Conservation (phyloP, 2,888 invertebrate species). For the Hirtodrosophila trivittata region DNA sequence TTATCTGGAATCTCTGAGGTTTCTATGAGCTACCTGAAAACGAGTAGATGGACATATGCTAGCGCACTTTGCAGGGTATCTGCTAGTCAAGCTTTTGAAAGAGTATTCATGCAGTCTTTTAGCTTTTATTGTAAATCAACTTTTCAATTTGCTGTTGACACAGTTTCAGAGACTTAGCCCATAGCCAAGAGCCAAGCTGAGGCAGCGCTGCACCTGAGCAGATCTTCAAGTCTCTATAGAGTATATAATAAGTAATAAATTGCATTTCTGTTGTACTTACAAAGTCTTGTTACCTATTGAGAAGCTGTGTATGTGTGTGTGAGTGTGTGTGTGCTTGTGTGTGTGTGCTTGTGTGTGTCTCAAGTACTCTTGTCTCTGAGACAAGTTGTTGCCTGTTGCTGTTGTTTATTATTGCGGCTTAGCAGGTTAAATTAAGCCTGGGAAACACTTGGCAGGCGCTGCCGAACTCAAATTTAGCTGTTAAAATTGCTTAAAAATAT, state of each 20-base stretch:
- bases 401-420: slow-evolving; percentile 24
- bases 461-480: slow-evolving; percentile 65
- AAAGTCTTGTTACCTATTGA: slow-evolving; percentile 53
- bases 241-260: slow-evolving; percentile 55
- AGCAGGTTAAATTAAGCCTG: slow-evolving; percentile 59
- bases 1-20: too few relatives aligned
- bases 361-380: slow-evolving; percentile 46
- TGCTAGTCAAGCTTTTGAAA: neutral
- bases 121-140: slow-evolving; percentile 64
- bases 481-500: slow-evolving; percentile 57
- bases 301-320: slow-evolving; percentile 6
- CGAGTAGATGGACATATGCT: too few relatives aligned
- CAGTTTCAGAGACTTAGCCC: slow-evolving; percentile 54
- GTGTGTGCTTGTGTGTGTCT: slow-evolving; percentile 8
- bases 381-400: slow-evolving; percentile 20
- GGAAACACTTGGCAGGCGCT: slow-evolving; percentile 51
- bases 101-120: slow-evolving; percentile 11
- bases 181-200: slow-evolving; percentile 7
- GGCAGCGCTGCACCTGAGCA: slow-evolving; percentile 63
- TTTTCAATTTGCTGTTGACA: slow-evolving; percentile 76
- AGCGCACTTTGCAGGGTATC: too few relatives aligned
- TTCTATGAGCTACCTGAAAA: too few relatives aligned
- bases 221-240: slow-evolving; percentile 30
- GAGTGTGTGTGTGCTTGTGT: neutral
- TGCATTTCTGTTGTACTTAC: slow-evolving; percentile 54